A percentile compares a stretch with the other conserved stretches of the same genome.
These are phyloP conservation scores for Tetrax tetrax DNA, from an alignment of 2,113 vertebrate species.

Conservation along the genomic window DNA sequence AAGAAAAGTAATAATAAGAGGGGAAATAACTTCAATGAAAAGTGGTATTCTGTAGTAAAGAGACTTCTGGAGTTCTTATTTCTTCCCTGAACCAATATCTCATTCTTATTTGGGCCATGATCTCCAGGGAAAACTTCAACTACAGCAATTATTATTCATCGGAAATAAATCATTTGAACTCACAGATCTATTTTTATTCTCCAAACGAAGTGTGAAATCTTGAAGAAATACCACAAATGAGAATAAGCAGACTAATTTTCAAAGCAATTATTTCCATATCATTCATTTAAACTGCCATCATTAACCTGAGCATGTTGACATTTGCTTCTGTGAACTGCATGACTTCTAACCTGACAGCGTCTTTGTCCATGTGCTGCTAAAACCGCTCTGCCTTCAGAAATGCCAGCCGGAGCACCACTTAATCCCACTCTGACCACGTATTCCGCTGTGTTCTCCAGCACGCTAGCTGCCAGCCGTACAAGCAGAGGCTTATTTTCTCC, in stretches of 20 bases:
- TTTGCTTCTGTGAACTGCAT: neutral
- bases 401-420: neutral
- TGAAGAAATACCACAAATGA: neutral
- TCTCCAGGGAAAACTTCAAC: neutral
- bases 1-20: neutral
- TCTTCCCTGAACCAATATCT: neutral
- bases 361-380: neutral
- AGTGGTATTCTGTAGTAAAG: neutral
- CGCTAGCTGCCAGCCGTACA: neutral
- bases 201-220: fast-evolving
- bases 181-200: neutral
- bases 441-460: neutral
- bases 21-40: neutral
- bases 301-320: neutral
- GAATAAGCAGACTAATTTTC: neutral
- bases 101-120: neutral
- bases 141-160: neutral
- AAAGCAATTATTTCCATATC: neutral
- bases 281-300: neutral
- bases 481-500: neutral
- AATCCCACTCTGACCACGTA: neutral
- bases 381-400: neutral
- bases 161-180: neutral
- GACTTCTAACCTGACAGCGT: neutral
- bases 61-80: neutral